phyloP scores from a whole-genome alignment of 2,888 invertebrate species.

The Tipula helvola region DNA sequence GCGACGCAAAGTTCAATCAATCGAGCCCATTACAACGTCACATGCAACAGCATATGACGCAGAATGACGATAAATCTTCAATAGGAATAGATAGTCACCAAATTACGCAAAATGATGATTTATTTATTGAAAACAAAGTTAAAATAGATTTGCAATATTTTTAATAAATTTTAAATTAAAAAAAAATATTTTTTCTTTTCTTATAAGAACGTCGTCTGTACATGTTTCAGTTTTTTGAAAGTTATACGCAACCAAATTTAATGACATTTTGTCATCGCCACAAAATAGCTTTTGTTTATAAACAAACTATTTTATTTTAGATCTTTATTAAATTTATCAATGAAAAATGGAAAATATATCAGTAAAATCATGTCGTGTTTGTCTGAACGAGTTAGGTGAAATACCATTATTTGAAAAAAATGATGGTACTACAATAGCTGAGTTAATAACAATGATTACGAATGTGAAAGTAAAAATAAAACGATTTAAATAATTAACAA shows the following conservation, averaged over 20 bases:
- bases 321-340: not conserved
- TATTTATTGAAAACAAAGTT: not conserved
- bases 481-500: not conserved
- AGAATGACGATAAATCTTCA: not conserved
- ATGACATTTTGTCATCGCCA: not conserved
- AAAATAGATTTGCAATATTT: not conserved
- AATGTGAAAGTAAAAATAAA: not conserved
- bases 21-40: not conserved
- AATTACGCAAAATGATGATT: not conserved
- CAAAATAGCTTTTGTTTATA: not conserved
- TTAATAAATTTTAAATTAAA: not conserved
- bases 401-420: not conserved
- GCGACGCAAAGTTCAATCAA: not conserved
- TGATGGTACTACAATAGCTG: not conserved
- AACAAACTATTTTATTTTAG: not conserved
- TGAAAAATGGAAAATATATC: not conserved
- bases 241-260: not conserved
- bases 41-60: not conserved
- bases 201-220: not conserved
- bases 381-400: not conserved
- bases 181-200: not conserved
- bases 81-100: not conserved
- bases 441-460: not conserved
- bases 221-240: not conserved
- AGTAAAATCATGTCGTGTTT: not conserved